These are phyloP conservation scores for Julus scandinavius DNA, from an alignment of 2,888 invertebrate species.

Conservation along the genomic window DNA sequence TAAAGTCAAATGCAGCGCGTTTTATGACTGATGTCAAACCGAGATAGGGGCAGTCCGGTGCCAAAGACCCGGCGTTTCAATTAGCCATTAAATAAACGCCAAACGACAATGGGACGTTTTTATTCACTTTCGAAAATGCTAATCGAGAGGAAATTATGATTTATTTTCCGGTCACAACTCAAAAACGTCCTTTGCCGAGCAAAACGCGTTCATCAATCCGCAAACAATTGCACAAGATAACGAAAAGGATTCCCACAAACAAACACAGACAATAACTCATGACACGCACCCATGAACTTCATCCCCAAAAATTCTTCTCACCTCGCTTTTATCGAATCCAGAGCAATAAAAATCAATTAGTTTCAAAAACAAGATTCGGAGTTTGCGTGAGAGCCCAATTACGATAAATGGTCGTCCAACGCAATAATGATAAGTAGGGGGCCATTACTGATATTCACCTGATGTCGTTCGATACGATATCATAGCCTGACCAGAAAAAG, in stretches of 20 bases:
- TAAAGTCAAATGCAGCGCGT: constrained; percentile 33
- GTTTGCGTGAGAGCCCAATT: neutral
- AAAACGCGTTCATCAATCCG: neutral
- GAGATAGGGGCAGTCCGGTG: neutral
- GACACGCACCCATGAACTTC: neutral
- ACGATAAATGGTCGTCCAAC: neutral
- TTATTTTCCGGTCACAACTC: constrained; percentile 33
- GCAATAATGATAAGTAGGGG: too few species aligned
- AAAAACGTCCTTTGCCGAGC: constrained; percentile 5
- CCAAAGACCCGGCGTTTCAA: constrained; percentile 20
- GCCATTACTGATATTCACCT: too few species aligned
- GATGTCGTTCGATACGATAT: too few species aligned
- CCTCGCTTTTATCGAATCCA: neutral
- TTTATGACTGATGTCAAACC: neutral
- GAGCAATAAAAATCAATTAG: constrained; percentile 16
- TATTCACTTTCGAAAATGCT: neutral
- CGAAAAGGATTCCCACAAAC: constrained; percentile 2
- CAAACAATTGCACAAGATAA: neutral
- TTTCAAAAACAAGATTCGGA: neutral
- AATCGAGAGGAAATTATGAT: constrained; percentile 33
- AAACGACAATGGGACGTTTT: constrained; percentile 9
- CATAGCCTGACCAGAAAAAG: neutral
- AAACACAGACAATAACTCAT: neutral
- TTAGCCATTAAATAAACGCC: constrained; percentile 15
- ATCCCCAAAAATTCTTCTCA: neutral